A percentile compares a stretch with the other conserved stretches of the same genome.
Evolutionary conservation across 2,888 invertebrate species (phyloP).

Genomic region (Leptinotarsa tumamoca): DNA sequence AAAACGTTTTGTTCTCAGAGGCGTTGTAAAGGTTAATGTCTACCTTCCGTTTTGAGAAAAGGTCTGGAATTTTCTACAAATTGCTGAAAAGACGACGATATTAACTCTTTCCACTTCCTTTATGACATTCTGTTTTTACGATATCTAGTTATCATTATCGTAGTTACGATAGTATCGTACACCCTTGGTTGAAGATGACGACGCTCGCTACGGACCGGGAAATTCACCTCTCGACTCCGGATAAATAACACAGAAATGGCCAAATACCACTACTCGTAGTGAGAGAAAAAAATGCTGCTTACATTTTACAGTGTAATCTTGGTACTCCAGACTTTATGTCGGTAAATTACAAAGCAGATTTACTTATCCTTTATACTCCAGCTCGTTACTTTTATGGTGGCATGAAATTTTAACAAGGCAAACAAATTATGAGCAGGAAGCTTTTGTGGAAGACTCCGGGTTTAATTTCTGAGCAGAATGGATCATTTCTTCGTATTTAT

Average conservation of each 20-base stretch:
- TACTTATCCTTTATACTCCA: conserved; percentile 24
- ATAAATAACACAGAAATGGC: not conserved
- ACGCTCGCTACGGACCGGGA: not conserved
- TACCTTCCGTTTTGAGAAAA: conserved; percentile 53
- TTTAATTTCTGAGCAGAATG: conserved; percentile 12
- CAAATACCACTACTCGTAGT: not conserved
- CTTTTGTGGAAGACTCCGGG: conserved; percentile 4
- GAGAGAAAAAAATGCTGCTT: conserved; percentile 6
- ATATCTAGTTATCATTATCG: conserved; percentile 42
- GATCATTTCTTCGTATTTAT: not conserved
- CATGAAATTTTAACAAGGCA: conserved; percentile 23
- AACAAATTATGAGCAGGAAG: conserved; percentile 12
- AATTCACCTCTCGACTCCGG: not conserved
- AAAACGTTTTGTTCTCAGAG: conserved; percentile 58
- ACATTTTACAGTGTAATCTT: conserved; percentile 17
- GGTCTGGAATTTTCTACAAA: conserved; percentile 55
- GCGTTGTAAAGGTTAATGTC: conserved; percentile 56
- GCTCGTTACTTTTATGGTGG: conserved; percentile 26
- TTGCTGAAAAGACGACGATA: conserved; percentile 62
- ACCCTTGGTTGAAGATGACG: not conserved
- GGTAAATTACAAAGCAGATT: conserved; percentile 24
- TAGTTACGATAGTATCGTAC: conserved; percentile 36
- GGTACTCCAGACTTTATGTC: conserved; percentile 11
- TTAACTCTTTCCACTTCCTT: conserved; percentile 54
- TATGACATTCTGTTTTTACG: conserved; percentile 46